These are phyloP conservation scores for Margarornis squamiger DNA, from an alignment of 2,797 vertebrate species.

Conservation along the genomic window DNA sequence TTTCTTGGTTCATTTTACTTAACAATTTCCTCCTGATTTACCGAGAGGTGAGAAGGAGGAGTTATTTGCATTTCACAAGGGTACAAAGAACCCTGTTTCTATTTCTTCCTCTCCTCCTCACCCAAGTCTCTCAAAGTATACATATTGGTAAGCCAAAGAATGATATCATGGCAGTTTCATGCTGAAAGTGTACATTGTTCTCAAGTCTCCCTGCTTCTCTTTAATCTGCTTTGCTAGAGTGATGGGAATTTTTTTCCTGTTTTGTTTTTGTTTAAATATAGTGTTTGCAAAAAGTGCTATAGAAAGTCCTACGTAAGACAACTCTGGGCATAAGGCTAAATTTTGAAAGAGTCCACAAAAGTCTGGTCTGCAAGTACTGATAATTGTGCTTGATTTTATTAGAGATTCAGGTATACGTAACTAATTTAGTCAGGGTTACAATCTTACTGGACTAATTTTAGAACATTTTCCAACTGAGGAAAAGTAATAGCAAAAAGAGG, in stretches of 20 bases:
- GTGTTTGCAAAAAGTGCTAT: not conserved
- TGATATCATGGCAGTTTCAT: slow-evolving; percentile 45
- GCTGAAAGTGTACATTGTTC: slow-evolving; percentile 57
- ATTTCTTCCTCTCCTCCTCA: not conserved
- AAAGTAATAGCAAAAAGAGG: not conserved
- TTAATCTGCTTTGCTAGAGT: not conserved
- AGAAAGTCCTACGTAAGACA: not conserved
- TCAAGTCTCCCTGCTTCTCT: not conserved
- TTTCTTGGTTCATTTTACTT: slow-evolving; percentile 40
- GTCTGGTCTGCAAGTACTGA: not conserved
- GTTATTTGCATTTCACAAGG: not conserved
- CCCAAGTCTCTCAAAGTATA: not conserved
- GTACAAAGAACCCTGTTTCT: slow-evolving; percentile 38
- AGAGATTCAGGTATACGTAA: too few relatives aligned
- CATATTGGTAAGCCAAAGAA: slow-evolving; percentile 11
- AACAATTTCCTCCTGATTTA: slow-evolving; percentile 50
- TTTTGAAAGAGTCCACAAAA: not conserved
- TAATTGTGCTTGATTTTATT: not conserved
- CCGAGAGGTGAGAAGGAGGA: not conserved
- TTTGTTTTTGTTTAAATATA: not conserved
- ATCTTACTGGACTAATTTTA: not conserved
- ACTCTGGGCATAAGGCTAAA: not conserved
- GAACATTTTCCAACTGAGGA: not conserved
- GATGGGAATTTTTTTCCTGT: not conserved
- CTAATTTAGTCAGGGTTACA: not conserved